Evolutionary conservation across 2,888 invertebrate genomes (phyloP), one percentile per base, ranked within the genome.

Genomic region (Ormyrus nitidulus): DNA sequence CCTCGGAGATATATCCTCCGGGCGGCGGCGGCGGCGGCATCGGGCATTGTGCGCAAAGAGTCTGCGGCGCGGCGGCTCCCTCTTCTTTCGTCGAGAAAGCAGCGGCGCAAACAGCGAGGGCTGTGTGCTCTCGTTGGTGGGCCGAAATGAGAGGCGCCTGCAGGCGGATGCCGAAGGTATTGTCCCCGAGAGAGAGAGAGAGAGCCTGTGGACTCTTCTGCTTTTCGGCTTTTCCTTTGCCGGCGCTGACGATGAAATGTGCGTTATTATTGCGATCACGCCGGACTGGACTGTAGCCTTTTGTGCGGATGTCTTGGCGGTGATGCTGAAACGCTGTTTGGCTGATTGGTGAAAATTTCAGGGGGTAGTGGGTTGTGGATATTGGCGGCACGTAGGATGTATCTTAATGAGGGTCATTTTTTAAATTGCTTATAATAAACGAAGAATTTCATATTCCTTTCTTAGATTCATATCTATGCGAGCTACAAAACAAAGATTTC

Each of bases 101-200:
- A 49, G 19, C 5, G 49, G 34, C 11, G 7, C 19, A 61, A 51
- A 51, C 19, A 70, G 70, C 10, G 66, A 66, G 66, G 66, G 61
- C 64, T 58, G 77, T 19, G 19, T 1, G 34, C 74, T 82, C 34
- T 34, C 81, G 79, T 83, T 72, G 81, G 0, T 73, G 75, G 81
- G 61, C 66, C 75, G 79, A 80, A 84, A 83, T 80, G 83, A 83
- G 81, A 79, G 75, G 79, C 75, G 75, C 79, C 70, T 70, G 1
- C 34, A 2, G 46, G 10, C 7, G 5, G 48, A 65, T 6, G 66
- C 61, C 56, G 73, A 6, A 53, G 64, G 74, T 64, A 79, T 79
- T 69, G 74, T 79, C 13, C 58, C 5, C 5, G 10, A 19, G 19
- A 19, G 19, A 19, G 19, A 19, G 19, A 19, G 19, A 19, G 19